Conservation (phyloP, 2,113 vertebrate genomes). For the Eleginops maclovinus region DNA sequence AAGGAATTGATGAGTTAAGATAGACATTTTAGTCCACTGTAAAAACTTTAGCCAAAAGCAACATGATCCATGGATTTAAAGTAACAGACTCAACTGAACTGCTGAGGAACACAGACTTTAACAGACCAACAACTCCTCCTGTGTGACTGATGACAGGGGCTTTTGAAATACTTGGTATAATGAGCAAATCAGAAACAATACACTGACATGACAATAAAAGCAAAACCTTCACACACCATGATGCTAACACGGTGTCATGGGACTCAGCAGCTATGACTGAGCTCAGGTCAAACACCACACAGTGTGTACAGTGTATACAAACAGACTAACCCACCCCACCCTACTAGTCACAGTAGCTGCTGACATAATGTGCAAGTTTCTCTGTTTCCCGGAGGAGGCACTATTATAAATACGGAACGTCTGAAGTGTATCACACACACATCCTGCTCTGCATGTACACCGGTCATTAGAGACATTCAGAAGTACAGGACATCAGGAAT, state of each 20-base stretch:
- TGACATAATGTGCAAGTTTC: slow-evolving; percentile 51
- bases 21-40: neutral
- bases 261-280: slow-evolving; percentile 27
- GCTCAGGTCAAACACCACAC: slow-evolving; percentile 23
- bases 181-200: neutral
- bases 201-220: neutral
- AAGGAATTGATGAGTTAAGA: too few species aligned
- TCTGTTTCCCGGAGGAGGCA: slow-evolving; percentile 12
- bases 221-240: neutral
- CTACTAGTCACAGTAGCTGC: slow-evolving; percentile 33
- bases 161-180: slow-evolving; percentile 51
- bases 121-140: too few species aligned
- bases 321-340: neutral
- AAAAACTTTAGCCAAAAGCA: neutral
- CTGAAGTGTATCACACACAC: slow-evolving; percentile 31
- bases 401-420: slow-evolving; percentile 2
- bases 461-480: slow-evolving; percentile 37
- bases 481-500: slow-evolving; percentile 16
- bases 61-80: neutral
- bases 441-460: slow-evolving; percentile 31
- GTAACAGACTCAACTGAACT: neutral
- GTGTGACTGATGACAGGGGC: slow-evolving; percentile 23
- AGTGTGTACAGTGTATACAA: slow-evolving; percentile 15
- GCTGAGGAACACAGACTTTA: neutral
- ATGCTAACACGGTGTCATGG: neutral